Evolutionary conservation across 2,113 vertebrate species (phyloP).

Genomic region (Tachysurus vachellii): DNA sequence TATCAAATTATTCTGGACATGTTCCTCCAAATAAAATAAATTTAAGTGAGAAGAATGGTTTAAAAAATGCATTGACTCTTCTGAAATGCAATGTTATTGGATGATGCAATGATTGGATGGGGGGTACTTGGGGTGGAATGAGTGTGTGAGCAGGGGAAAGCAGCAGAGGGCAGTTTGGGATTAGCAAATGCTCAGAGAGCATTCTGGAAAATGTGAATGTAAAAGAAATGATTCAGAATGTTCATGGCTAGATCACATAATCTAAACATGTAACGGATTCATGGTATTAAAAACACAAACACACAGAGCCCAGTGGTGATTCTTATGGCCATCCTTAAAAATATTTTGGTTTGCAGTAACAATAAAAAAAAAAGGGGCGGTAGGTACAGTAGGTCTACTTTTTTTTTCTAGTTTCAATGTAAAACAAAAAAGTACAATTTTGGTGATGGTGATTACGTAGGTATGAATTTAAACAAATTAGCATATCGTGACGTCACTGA

Average conservation of each 20-base stretch:
- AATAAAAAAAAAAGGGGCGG: no score
- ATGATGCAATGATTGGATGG: not conserved
- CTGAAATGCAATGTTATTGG: not conserved
- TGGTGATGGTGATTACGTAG: no score
- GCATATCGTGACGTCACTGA: no score
- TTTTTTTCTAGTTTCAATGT: no score
- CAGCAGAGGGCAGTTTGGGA: conserved; percentile 14
- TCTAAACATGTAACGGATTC: not conserved
- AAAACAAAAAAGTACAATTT: no score
- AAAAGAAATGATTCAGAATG: not conserved
- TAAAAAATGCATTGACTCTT: not conserved
- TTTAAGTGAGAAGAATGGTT: not conserved
- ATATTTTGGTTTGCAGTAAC: no score
- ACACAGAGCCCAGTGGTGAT: not conserved
- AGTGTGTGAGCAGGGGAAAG: not conserved
- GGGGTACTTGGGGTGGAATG: not conserved
- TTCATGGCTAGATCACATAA: not conserved
- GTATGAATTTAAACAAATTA: no score
- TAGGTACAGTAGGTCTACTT: no score
- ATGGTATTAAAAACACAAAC: not conserved
- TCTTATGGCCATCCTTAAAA: no score
- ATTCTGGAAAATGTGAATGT: not conserved
- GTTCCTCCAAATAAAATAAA: not conserved
- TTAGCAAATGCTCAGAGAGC: not conserved
- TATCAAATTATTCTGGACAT: not conserved